A percentile compares a stretch with the other conserved stretches of the same genome.
Evolutionary conservation across 1,140 invertebrate genomes (phyloP).

Genomic region (Ctenoplectra terminalis): DNA sequence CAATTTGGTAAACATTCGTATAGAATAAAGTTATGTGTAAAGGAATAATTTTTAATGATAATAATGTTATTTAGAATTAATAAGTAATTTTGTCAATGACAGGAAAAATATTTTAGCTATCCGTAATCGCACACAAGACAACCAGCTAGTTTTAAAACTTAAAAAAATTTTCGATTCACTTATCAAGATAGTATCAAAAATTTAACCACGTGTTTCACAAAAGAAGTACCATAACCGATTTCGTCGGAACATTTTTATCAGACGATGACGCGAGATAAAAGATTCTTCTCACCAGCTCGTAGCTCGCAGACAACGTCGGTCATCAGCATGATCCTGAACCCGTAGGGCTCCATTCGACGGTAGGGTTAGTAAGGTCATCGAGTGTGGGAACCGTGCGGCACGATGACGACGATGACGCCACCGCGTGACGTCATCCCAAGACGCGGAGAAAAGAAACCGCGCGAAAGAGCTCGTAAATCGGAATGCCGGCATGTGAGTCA

Average conservation of each 20-base stretch:
- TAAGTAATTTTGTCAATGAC: too few relatives aligned
- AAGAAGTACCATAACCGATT: neutral
- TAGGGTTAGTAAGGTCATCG: slow-evolving; percentile 71
- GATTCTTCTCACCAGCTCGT: neutral
- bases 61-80: too few relatives aligned
- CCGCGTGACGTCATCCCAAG: slow-evolving; percentile 72
- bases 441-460: slow-evolving; percentile 46
- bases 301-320: neutral
- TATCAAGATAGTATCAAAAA: too few relatives aligned
- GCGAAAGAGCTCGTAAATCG: slow-evolving; percentile 71
- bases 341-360: slow-evolving; percentile 43
- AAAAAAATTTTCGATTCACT: neutral
- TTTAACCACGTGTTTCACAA: too few relatives aligned
- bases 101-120: too few relatives aligned
- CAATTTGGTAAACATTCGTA: too few relatives aligned
- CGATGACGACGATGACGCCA: slow-evolving; percentile 79
- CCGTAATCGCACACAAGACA: too few relatives aligned
- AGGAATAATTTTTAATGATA: too few relatives aligned
- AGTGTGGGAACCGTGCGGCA: slow-evolving; percentile 75
- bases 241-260: slow-evolving; percentile 41
- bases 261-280: slow-evolving; percentile 16
- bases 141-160: too few relatives aligned
- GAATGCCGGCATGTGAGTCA: slow-evolving; percentile 66
- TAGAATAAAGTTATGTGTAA: too few relatives aligned
- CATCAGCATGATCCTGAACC: slow-evolving; percentile 35